Conservation (phyloP, 2,888 invertebrate species). For the Drosophila ustulata region DNA sequence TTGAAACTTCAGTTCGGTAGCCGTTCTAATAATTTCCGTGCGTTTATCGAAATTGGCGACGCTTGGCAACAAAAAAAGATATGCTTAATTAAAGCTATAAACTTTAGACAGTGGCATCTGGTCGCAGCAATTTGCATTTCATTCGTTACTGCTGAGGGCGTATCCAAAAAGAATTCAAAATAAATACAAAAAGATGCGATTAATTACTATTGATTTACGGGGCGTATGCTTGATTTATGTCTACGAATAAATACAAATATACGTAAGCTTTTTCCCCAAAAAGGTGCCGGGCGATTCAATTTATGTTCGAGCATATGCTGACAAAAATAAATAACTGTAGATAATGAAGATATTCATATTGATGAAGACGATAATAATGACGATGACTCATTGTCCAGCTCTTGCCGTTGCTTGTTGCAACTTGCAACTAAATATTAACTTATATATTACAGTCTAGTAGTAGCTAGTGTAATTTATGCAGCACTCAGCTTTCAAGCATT, state of each 20-base stretch:
- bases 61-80: slow-evolving; percentile 28
- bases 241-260: slow-evolving; percentile 18
- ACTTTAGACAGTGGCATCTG: slow-evolving; percentile 24
- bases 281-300: slow-evolving; percentile 43
- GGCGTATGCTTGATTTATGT: slow-evolving; percentile 68
- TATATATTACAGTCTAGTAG: slow-evolving; percentile 22
- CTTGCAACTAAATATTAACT: slow-evolving; percentile 33
- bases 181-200: slow-evolving; percentile 30
- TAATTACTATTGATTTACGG: slow-evolving; percentile 68
- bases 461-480: slow-evolving; percentile 60
- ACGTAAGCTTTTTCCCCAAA: slow-evolving; percentile 39
- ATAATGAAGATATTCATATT: slow-evolving; percentile 4
- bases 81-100: slow-evolving; percentile 40
- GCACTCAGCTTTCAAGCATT: slow-evolving; percentile 51
- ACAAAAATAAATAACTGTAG: slow-evolving; percentile 20
- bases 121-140: slow-evolving; percentile 33
- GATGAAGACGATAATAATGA: slow-evolving; percentile 22
- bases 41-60: not conserved
- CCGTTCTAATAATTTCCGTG: slow-evolving; percentile 1
- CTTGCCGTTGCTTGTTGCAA: slow-evolving; percentile 12
- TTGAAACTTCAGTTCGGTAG: not conserved
- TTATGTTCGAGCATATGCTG: slow-evolving; percentile 3
- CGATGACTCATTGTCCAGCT: slow-evolving; percentile 48
- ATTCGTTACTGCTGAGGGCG: slow-evolving; percentile 47
- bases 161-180: slow-evolving; percentile 33